Evolutionary conservation across 2,797 vertebrate genomes (phyloP).

Genomic region (Crotalus adamanteus): DNA sequence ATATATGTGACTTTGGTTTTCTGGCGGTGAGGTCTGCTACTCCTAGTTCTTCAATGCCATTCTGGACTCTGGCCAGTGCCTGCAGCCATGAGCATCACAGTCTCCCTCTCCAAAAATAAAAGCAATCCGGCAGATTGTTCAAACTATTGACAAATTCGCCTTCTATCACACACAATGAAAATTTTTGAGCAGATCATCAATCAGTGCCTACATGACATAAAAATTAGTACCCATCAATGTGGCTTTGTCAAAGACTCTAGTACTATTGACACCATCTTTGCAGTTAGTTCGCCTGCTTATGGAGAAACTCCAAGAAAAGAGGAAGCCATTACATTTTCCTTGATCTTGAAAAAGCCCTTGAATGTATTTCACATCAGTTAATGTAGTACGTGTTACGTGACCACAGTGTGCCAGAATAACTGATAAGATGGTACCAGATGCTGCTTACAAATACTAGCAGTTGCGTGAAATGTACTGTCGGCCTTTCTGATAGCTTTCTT

Average conservation of each 20-base stretch:
- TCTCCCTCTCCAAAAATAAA: not conserved
- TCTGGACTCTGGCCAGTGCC: not conserved
- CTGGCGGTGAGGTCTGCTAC: not conserved
- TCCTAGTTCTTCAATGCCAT: not conserved
- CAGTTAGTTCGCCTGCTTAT: not conserved
- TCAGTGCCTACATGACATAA: no score
- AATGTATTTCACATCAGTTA: not conserved
- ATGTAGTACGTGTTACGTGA: not conserved
- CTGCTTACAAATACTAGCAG: not conserved
- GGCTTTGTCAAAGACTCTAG: no score
- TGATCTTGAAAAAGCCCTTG: not conserved
- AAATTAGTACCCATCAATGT: no score
- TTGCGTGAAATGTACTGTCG: not conserved
- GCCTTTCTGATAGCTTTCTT: not conserved
- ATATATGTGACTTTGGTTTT: no score
- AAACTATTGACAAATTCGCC: no score
- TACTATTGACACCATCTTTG: not conserved
- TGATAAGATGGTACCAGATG: not conserved
- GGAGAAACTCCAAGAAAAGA: not conserved
- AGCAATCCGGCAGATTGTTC: not conserved
- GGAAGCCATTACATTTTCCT: not conserved
- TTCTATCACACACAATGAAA: no score
- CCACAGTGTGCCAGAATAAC: not conserved
- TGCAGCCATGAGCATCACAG: not conserved
- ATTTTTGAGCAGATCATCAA: no score